Evolutionary conservation across 2,113 vertebrate genomes (phyloP).

Genomic region (Cottus gobio): DNA sequence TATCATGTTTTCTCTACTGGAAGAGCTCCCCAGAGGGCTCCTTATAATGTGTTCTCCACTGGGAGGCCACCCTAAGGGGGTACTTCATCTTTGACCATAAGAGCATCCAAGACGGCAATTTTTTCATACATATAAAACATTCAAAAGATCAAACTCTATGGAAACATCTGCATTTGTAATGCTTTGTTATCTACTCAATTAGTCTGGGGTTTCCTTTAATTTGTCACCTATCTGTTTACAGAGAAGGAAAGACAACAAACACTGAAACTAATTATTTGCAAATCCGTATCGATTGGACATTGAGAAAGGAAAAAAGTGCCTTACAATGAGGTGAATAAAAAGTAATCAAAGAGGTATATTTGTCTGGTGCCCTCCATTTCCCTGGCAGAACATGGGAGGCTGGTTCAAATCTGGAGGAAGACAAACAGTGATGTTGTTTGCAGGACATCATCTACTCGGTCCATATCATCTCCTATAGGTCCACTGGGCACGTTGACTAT

Average conservation of each 20-base stretch:
- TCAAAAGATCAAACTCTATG: too few relatives aligned
- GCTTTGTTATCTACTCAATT: background rate
- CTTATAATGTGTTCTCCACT: background rate
- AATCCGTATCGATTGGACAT: constrained; percentile 4
- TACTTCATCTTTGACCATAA: too few relatives aligned
- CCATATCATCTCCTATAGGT: background rate
- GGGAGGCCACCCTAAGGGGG: too few relatives aligned
- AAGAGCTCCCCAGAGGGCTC: too few relatives aligned
- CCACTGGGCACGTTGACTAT: constrained; percentile 5
- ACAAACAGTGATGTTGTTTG: background rate
- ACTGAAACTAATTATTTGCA: constrained; percentile 1
- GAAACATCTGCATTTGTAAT: background rate
- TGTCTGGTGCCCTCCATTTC: constrained; percentile 5
- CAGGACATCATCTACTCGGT: constrained; percentile 1
- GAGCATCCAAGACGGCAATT: too few relatives aligned
- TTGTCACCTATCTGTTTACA: background rate
- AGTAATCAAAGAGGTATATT: background rate
- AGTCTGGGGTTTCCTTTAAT: background rate
- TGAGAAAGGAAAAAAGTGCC: background rate
- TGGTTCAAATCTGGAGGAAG: background rate
- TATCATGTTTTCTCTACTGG: too few relatives aligned
- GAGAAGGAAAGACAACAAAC: background rate
- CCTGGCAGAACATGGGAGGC: background rate
- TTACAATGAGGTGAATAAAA: constrained; percentile 8
- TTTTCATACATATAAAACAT: background rate